Percentiles rank a stretch among this genome's conserved stretches.
These are phyloP conservation scores for Trissolcus basalis DNA, from an alignment of 1,140 invertebrate genomes.

Conservation along the genomic window DNA sequence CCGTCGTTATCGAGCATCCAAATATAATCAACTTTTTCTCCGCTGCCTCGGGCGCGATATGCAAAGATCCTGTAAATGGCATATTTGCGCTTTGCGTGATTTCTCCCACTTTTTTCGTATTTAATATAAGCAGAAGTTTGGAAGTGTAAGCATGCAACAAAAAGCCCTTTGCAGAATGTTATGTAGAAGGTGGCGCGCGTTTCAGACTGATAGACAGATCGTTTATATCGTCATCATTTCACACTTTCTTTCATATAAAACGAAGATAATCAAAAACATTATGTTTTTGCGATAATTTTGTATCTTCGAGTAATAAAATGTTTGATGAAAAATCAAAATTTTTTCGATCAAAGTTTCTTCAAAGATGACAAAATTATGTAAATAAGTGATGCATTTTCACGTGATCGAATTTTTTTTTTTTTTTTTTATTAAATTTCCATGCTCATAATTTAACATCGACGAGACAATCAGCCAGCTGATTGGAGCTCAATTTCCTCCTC, in stretches of 20 bases:
- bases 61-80: slow-evolving; percentile 71
- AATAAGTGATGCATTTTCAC: too few species aligned
- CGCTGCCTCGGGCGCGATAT: slow-evolving; percentile 62
- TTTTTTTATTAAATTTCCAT: neutral
- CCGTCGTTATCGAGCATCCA: slow-evolving; percentile 65
- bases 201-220: too few species aligned
- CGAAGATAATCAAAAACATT: too few species aligned
- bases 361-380: too few species aligned
- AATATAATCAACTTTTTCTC: slow-evolving; percentile 59
- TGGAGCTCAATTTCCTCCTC: slow-evolving; percentile 72
- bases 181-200: too few species aligned
- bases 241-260: too few species aligned
- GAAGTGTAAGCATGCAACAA: slow-evolving; percentile 23
- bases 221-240: too few species aligned
- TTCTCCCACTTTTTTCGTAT: slow-evolving; percentile 39
- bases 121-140: slow-evolving; percentile 32
- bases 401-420: neutral
- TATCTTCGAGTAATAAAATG: too few species aligned
- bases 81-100: slow-evolving; percentile 68
- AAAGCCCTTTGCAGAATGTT: too few species aligned
- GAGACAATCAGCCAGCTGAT: slow-evolving; percentile 71
- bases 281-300: too few species aligned
- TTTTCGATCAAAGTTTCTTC: too few species aligned
- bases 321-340: too few species aligned
- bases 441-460: slow-evolving; percentile 37